Evolutionary conservation across 2,113 vertebrate species (phyloP).

Genomic region (Lophura nycthemera): DNA sequence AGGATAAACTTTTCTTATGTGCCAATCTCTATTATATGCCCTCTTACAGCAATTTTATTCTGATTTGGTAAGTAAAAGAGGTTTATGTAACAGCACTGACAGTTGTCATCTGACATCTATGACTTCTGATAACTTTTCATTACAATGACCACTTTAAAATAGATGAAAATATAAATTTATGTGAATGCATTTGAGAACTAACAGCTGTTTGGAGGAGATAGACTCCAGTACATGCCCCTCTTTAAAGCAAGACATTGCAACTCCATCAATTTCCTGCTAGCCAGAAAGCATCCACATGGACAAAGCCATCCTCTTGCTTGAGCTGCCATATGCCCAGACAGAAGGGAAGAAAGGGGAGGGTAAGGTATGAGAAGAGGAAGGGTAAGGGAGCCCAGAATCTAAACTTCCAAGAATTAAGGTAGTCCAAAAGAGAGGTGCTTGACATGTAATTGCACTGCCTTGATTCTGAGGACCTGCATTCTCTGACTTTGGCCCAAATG

Average conservation of each 20-base stretch:
- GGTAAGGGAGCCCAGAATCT: background rate
- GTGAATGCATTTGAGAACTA: background rate
- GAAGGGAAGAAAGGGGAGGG: background rate
- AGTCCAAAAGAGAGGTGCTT: background rate
- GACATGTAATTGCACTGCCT: background rate
- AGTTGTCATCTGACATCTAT: background rate
- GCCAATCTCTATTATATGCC: background rate
- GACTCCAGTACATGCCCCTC: background rate
- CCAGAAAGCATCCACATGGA: background rate
- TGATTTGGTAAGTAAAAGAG: background rate
- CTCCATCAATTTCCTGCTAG: background rate
- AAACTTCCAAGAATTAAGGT: background rate
- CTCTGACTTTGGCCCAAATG: background rate
- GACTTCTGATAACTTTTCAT: background rate
- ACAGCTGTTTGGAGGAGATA: background rate
- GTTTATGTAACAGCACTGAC: background rate
- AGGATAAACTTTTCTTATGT: background rate
- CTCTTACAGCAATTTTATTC: background rate
- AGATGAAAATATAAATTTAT: background rate
- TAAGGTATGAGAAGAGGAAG: background rate
- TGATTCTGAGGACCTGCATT: background rate
- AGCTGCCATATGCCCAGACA: background rate
- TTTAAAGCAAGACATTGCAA: background rate
- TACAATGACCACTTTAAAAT: background rate
- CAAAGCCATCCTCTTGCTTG: background rate